Evolutionary conservation across 2,797 vertebrate genomes (phyloP).

Genomic region (Lophius americanus): DNA sequence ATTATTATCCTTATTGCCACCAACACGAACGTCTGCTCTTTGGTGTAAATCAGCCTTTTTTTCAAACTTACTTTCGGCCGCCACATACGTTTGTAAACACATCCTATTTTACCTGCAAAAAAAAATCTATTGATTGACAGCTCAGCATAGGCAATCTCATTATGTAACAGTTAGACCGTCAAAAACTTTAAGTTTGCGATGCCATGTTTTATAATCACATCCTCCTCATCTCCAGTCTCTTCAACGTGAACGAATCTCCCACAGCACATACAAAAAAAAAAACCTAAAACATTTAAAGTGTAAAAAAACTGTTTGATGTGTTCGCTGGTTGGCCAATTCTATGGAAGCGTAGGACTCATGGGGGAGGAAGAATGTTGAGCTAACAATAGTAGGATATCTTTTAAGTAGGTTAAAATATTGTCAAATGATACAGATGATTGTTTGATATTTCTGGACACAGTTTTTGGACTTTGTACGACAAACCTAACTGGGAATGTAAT

Average conservation of each 20-base stretch:
- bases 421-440: neutral
- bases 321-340: too few species aligned
- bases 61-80: neutral
- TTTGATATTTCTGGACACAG: neutral
- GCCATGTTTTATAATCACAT: conserved; percentile 24
- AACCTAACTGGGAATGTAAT: neutral
- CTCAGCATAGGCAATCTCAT: conserved; percentile 49
- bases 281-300: neutral
- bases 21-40: neutral
- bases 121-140: conserved; percentile 37
- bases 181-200: conserved; percentile 24
- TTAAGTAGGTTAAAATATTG: too few species aligned
- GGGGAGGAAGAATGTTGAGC: too few species aligned
- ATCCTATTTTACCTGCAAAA: neutral
- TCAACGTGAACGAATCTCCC: neutral
- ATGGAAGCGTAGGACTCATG: too few species aligned
- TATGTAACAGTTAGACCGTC: conserved; percentile 57
- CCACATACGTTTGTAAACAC: neutral
- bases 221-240: conserved; percentile 1
- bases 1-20: neutral
- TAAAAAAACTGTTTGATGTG: too few species aligned
- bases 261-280: neutral
- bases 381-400: too few species aligned
- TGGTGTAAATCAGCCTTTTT: neutral
- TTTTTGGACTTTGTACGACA: neutral